phyloP scores from a whole-genome alignment of 2,888 invertebrate species.

The Neoitamus cyanurus region DNA sequence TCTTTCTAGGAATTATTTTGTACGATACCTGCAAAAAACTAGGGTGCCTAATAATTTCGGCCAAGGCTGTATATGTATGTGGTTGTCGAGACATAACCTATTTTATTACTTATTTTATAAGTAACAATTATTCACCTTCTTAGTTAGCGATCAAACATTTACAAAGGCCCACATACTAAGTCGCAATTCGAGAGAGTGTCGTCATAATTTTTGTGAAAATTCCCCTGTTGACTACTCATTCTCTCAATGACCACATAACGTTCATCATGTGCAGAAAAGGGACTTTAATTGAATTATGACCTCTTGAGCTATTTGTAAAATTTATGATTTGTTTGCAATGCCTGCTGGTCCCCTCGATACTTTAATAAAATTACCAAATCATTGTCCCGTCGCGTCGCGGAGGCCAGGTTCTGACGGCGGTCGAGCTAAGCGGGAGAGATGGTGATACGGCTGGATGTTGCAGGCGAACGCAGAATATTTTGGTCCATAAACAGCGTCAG shows the following conservation, averaged over 20 bases:
- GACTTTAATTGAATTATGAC: conserved; percentile 44
- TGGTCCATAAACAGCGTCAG: conserved; percentile 7
- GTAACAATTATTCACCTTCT: neutral
- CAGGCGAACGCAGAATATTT: neutral
- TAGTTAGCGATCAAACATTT: neutral
- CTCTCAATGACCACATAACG: neutral
- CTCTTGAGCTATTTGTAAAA: conserved; percentile 42
- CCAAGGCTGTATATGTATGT: no score
- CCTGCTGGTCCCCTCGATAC: conserved; percentile 8
- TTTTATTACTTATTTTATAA: neutral
- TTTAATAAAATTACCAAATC: conserved; percentile 47
- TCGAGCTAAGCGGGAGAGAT: neutral
- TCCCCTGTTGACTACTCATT: neutral
- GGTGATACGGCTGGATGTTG: neutral
- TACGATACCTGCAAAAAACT: no score
- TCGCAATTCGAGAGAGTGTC: neutral
- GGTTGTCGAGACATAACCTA: neutral
- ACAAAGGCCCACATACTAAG: neutral
- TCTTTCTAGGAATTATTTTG: no score
- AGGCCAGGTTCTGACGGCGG: neutral
- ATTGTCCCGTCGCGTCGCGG: neutral
- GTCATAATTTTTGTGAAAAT: neutral
- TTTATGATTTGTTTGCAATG: conserved; percentile 20
- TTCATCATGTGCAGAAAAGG: neutral
- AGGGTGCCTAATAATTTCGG: no score